Percentiles rank a stretch among this genome's conserved stretches.
Conservation (phyloP, 2,888 invertebrate species). For the Cyaniris semiargus region DNA sequence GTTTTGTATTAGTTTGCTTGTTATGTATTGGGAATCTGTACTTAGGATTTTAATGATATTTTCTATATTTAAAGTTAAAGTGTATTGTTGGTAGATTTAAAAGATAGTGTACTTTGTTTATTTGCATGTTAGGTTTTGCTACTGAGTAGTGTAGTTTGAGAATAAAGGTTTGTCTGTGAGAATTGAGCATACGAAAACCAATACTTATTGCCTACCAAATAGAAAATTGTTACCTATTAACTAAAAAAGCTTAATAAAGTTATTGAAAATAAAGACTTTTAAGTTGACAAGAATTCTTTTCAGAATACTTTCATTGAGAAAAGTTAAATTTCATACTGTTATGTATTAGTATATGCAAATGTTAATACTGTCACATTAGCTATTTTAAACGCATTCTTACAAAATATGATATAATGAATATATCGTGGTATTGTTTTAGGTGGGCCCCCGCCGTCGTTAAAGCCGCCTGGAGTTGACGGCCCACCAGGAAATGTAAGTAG, state of each 20-base stretch:
- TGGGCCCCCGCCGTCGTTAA: constrained; percentile 53
- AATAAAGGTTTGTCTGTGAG: background rate
- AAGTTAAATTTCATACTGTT: background rate
- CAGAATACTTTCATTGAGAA: background rate
- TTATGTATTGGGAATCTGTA: background rate
- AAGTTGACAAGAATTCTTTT: background rate
- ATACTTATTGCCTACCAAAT: background rate
- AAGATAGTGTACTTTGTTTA: background rate
- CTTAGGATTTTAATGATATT: background rate
- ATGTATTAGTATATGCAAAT: no score
- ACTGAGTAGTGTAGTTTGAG: background rate
- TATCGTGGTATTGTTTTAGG: constrained; percentile 58
- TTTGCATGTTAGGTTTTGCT: background rate
- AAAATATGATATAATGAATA: background rate
- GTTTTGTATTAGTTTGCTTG: background rate
- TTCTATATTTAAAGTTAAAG: background rate
- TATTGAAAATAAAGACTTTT: background rate
- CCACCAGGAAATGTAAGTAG: constrained; percentile 62
- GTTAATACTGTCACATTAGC: background rate
- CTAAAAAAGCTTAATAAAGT: background rate
- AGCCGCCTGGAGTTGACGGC: constrained; percentile 70
- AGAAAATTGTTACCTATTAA: background rate
- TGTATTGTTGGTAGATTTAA: background rate
- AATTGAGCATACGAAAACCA: background rate
- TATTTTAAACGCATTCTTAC: no score